These are phyloP conservation scores for Synanthedon vespiformis DNA, from an alignment of 2,888 invertebrate genomes.

Conservation along the genomic window DNA sequence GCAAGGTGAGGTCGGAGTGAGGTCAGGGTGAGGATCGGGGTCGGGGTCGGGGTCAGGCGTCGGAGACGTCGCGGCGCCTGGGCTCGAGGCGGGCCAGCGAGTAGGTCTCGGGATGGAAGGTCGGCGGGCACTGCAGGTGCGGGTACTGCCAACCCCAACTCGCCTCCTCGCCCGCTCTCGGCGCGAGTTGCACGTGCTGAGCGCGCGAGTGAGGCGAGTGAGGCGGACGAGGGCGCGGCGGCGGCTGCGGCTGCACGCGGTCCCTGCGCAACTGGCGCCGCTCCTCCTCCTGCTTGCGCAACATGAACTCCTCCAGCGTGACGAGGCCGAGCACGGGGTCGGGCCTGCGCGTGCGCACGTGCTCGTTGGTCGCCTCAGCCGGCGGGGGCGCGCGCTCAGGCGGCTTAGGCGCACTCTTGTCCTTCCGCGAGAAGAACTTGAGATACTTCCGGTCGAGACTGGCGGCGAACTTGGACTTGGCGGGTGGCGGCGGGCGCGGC, in stretches of 20 bases:
- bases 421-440: conserved; percentile 62
- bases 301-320: conserved; percentile 84
- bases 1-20: neutral
- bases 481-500: conserved; percentile 18
- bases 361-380: conserved; percentile 55
- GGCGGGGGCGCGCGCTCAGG: conserved; percentile 24
- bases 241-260: conserved; percentile 46
- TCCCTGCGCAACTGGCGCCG: conserved; percentile 59
- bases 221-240: conserved; percentile 45
- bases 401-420: conserved; percentile 27
- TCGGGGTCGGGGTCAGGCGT: neutral
- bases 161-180: conserved; percentile 5
- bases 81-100: conserved; percentile 68
- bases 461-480: conserved; percentile 71
- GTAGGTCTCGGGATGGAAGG: conserved; percentile 88
- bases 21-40: neutral
- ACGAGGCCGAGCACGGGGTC: conserved; percentile 77
- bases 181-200: no score
- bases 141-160: conserved; percentile 66
- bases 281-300: conserved; percentile 81
- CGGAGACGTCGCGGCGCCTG: neutral
- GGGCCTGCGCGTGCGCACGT: conserved; percentile 79
- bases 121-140: conserved; percentile 86
- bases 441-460: conserved; percentile 80
- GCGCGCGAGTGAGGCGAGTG: conserved; percentile 43